Base-by-base conservation (phyloP, 2,113 vertebrate genomes). In the Coturnix japonica region DNA sequence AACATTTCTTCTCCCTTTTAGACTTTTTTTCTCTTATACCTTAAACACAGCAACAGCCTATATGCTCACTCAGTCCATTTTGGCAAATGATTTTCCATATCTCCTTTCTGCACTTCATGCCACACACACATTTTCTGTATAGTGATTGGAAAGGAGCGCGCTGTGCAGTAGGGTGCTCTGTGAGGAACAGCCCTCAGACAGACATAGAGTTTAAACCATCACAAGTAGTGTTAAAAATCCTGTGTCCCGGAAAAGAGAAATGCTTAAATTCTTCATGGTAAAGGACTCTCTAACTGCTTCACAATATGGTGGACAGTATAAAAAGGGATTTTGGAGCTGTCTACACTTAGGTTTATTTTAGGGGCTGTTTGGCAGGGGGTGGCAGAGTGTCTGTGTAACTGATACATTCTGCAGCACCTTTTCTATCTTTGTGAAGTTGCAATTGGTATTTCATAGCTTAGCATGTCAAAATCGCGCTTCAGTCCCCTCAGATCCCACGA, bases 341-440 rank as follows among this genome's bases (percentile, higher is more conserved):
- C 67, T 64, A 13, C 69, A 23, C 78, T 41, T 0, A 0, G 23
- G 47, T 89, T 41, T 89, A 89, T 94, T 94, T 96, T 93, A 77
- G 72, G 31, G 35, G 30, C 75, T 80, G 56, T 91, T 89, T 77
- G 74, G 30, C 14, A 35, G 78, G 54, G 88, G 16, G 28, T 91
- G 71, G 59, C 60, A 87, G 77, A 65, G 71, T 77, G 67, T 86
- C 51, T 79, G 75, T 60, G 72, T 91, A 89, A 85, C 75, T 78
- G 89, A 82, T 92, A 82, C 35, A 37, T 92, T 87, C 81, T 81
- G 69, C 67, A 91, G 46, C 79, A 87, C 89, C n/a, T 20, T 70
- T 89, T 93, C 81, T 87, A 85, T 93, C 74, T 91, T 92, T 47
- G 79, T 56, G 66, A 90, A 54, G 46, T 8, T 73, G 49, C 59